These are phyloP conservation scores for Micronycteris hirsuta DNA, from an alignment of 2,113 vertebrate genomes.

Conservation along the genomic window DNA sequence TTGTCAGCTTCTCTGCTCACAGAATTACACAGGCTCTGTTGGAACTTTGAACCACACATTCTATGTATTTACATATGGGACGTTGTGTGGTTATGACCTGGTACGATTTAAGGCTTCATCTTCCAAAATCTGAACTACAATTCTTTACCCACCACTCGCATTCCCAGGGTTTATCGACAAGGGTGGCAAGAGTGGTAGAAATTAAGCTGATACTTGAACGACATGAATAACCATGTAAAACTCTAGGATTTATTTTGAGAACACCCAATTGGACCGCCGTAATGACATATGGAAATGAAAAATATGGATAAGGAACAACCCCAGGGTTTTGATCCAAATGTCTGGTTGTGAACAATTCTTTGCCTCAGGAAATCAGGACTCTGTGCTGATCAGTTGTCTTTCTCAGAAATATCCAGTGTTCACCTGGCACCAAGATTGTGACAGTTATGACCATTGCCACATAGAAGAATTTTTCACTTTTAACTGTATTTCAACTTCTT, in stretches of 20 bases:
- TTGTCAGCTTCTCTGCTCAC: background rate
- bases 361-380: background rate
- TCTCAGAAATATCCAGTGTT: background rate
- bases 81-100: background rate
- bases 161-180: background rate
- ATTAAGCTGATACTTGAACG: background rate
- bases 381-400: background rate
- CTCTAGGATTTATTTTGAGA: background rate
- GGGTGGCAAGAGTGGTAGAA: background rate
- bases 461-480: background rate
- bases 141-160: background rate
- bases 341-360: background rate
- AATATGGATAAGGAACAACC: background rate
- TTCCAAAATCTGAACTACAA: background rate
- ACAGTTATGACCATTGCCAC: background rate
- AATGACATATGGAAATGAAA: background rate
- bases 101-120: background rate
- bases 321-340: background rate
- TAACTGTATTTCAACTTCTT: background rate
- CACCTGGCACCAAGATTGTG: background rate
- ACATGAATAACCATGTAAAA: background rate
- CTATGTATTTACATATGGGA: background rate
- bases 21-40: background rate
- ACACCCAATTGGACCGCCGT: background rate
- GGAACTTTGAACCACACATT: background rate